Percentiles rank a stretch among this genome's conserved stretches.
Conservation (phyloP, 1,140 invertebrate species). For the Sitodiplosis mosellana region DNA sequence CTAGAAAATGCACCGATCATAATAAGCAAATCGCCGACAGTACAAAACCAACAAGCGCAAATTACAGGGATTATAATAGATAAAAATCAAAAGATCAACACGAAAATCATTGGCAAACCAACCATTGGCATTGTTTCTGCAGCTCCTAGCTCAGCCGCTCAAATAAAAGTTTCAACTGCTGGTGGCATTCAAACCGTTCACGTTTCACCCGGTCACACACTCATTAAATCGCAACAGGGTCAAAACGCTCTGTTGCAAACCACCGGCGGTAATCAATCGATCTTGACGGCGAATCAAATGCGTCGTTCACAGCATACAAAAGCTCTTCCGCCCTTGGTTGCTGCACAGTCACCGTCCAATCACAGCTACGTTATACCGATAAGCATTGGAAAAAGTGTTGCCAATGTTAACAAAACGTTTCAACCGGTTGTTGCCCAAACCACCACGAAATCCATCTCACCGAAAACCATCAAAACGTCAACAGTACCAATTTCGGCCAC, state of each 20-base stretch:
- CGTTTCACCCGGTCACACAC: slow-evolving; percentile 9
- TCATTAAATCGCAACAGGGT: not conserved
- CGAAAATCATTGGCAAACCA: not conserved
- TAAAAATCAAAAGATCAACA: slow-evolving; percentile 1
- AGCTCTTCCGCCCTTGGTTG: not conserved
- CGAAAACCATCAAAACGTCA: too few species aligned
- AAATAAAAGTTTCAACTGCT: slow-evolving; percentile 20
- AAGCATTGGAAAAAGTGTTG: not conserved
- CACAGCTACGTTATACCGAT: slow-evolving; percentile 8
- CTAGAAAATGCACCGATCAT: not conserved
- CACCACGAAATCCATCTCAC: not conserved
- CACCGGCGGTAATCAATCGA: not conserved
- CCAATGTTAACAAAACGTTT: not conserved
- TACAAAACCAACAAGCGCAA: not conserved
- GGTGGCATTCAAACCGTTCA: slow-evolving; percentile 20
- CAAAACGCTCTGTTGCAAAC: not conserved
- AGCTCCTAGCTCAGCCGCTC: slow-evolving; percentile 9
- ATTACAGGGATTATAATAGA: slow-evolving; percentile 1
- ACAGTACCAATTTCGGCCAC: not conserved
- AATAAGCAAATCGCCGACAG: not conserved
- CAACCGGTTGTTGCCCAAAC: too few species aligned
- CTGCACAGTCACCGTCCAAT: not conserved
- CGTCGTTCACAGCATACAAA: not conserved
- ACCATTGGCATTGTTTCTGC: not conserved
- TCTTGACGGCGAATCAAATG: not conserved